Base-by-base conservation (phyloP, 2,888 invertebrate species). In the Caenorhabditis sp. region DNA sequence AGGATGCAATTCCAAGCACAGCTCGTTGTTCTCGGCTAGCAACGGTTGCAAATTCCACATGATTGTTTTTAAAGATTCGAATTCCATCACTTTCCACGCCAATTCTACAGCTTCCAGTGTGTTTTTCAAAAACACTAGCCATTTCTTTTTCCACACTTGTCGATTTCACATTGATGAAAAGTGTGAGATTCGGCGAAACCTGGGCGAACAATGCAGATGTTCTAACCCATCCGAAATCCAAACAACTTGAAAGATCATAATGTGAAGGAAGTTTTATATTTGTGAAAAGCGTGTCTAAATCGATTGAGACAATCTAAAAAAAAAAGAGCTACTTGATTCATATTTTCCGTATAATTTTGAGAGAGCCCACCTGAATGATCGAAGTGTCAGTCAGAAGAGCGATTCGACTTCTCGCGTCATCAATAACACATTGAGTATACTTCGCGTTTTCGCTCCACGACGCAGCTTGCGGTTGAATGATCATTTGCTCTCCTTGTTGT, bases 71-170 rank as follows among this genome's bases (percentile, higher is more conserved):
- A 62, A 75, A 79, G 0, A 79, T 23, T 20, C 73, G 67, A 25
- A 81, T 59, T 14, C 81, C 79, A 38, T 81, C 81, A 0, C 52
- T 57, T 53, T 81, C 81, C 1, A 75, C 63, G 27, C 77, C 79
- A 20, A 81, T 68, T 10, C 69, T 27, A 4, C 68, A 69, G 50
- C 62, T 67, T 14, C 60, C 63, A 26, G 63, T 72, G 63, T 38
- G 60, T 58, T 59, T 68, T 60, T 73, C 73, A 49, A 66, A 63
- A n/a, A 73, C 62, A 4, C 27, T 27, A 0, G 61, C 70, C 14
- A 60, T 61, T 14, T 70, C 70, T 8, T 56, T 70, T 12, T 61
- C 59, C 25, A 60, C 59, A 25, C 62, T 53, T 38, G 62, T 50
- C 8, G 67, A 64, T 26, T 63, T 73, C 5, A 73, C 60, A 50